Base-by-base conservation (phyloP, 2,888 invertebrate species). In the Dynastes tityus region DNA sequence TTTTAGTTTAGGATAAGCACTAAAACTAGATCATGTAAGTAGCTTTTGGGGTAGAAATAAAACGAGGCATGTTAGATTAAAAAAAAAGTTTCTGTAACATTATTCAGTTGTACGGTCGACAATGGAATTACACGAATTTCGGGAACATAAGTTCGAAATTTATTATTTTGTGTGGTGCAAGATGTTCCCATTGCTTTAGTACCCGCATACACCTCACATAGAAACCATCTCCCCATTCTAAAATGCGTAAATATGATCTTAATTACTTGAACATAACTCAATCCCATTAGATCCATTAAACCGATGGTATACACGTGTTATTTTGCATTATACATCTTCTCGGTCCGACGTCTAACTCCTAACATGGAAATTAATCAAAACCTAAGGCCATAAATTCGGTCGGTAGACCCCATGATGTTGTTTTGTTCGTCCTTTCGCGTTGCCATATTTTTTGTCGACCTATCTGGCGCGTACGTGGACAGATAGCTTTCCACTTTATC, bases 351-450 rank as follows among this genome's bases (percentile, higher is more conserved):
- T 61, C 61, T 9, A 61, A 29, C 13, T 63, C 11, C 63, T 29
- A 63, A 63, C 13, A 68, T 68, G 68, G 51, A 68, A 68, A 68
- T 68, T 68, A 51, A 68, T 68, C 68, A 68, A 68, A 68, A 68
- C 32, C 32, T 68, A 68, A 51, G 49, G 51, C 51, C 51, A 51
- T 68, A 68, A 68, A 68, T 68, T 68, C 27, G 49, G 51, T 68
- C 13, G 68, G 68, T 27, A 22, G 68, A 13, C 51, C 29, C 29
- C 51, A 2, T 29, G 32, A 63, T 29, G 29, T 63, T 63, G 27
- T 63, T 63, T 63, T 63, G 63, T 63, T 63, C 32, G 5, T 13
- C 13, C 13, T 32, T 63, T 29, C 13, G 63, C 63, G 63, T 29
- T 32, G 63, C 63, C 63, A 29, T 32, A 63, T 49, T 67, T 68